Base-by-base conservation (phyloP, 2,797 vertebrate species). In the Prunella strophiata region DNA sequence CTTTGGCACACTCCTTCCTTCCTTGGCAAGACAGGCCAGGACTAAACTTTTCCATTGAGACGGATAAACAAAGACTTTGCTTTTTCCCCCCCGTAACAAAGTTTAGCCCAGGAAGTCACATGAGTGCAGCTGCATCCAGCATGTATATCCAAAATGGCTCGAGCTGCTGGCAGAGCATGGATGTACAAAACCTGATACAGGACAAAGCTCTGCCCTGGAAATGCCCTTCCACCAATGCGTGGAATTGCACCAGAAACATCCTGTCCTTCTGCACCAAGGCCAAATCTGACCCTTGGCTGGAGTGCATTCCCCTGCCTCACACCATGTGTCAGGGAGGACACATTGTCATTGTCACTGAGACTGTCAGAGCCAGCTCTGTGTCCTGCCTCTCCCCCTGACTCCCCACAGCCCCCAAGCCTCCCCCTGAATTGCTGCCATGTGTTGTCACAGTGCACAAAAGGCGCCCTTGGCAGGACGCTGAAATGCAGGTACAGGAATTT, bases 1-100 rank as follows among this genome's bases (percentile, higher is more conserved):
- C 87, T 93, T 51, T 94, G 94, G 89, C 95, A 94, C 92, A 89
- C 73, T 95, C 75, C 45, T 93, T 93, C 79, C 85, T 85, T 90
- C 73, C 58, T 78, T 94, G 89, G 94, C 92, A 66, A 88, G 88
- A 89, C 73, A 82, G 85, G 25, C 66, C 73, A 92, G 55, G 89
- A 72, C 93, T 95, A 86, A 97, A 94, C 70, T 97, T 96, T 96
- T 96, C 95, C 95, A 95, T 6, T 91, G 85, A 95, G 79, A 90
- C 5, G 16, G 25, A 34, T 91, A 93, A 96, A 96, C 95, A 97
- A 94, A 95, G 92, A 36, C 83, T 95, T 96, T 84, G 85, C 82
- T 91, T 96, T 88, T 91, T 48, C 30, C 74, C 66, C 20, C 75
- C 62, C 3, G 2, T 76, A 91, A 91, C 27, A 81, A 84, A 91